Conservation (phyloP, 2,888 invertebrate genomes). For the Cybosia mesomella region DNA sequence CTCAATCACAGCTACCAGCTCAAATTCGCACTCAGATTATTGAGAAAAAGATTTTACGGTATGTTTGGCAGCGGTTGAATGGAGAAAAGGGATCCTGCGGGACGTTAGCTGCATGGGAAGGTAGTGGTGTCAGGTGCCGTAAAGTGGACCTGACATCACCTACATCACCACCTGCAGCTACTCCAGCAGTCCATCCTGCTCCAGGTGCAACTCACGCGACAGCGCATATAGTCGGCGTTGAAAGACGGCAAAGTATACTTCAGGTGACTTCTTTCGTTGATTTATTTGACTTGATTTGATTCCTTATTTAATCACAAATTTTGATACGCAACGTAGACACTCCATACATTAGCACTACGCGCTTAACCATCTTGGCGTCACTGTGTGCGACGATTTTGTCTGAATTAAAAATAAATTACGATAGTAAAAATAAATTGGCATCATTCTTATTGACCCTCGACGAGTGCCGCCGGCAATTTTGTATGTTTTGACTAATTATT, state of each 20-base stretch:
- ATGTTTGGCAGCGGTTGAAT: constrained; percentile 85
- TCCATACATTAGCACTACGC: no score
- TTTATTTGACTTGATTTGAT: no score
- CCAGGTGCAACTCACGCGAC: constrained; percentile 66
- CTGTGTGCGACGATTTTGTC: no score
- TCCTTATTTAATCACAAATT: no score
- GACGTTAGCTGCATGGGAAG: constrained; percentile 90
- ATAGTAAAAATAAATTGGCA: no score
- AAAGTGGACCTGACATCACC: constrained; percentile 85
- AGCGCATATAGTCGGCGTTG: constrained; percentile 77
- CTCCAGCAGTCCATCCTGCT: constrained; percentile 75
- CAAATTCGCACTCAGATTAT: constrained; percentile 51
- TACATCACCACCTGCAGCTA: constrained; percentile 74
- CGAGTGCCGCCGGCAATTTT: no score
- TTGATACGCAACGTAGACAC: no score
- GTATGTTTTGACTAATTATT: no score
- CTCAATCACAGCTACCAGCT: constrained; percentile 42
- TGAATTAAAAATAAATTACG: no score
- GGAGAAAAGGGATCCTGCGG: constrained; percentile 90
- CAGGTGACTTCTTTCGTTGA: constrained; percentile 71
- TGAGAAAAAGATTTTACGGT: constrained; percentile 58
- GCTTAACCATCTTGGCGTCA: no score
- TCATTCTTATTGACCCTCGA: no score
- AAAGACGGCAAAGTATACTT: constrained; percentile 81
- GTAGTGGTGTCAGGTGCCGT: constrained; percentile 88